Base-by-base conservation (phyloP, 2,113 vertebrate species). In the Festucalex cinctus region DNA sequence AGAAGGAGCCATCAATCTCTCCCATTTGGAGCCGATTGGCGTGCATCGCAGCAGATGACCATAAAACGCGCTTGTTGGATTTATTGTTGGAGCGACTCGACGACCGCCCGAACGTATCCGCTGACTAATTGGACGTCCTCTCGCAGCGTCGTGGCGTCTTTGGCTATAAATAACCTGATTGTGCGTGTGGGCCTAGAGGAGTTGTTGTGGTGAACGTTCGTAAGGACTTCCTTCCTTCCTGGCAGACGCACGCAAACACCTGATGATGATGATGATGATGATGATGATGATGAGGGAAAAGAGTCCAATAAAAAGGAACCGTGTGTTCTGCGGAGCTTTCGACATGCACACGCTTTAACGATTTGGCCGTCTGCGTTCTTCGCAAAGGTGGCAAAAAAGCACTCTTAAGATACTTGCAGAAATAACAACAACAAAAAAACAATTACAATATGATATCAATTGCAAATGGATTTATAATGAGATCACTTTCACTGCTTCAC, bases 181-280 rank as follows among this genome's bases (percentile, higher is more conserved):
- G 43, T 70, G 74, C 66, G 77, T 78, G 86, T 78, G 82, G 83
- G 82, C 81, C n/a, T n/a, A n/a, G 67, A 65, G 85, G 88, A 90
- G 88, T 86, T 87, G 84, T 85, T 83, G 82, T 85, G 78, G 73
- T 86, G 69, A 74, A 84, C 78, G 79, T 89, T 88, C 88, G 86
- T 89, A 86, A 88, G 86, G 80, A 89, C 88, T 91, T 91, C 89
- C 90, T 91, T 91, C 89, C 90, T 91, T 91, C 87, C 89, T 88
- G 76, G 83, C 89, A 90, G 88, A 89, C 88, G 86, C 71, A 85
- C 81, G 88, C 83, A 83, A 90, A 89, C 89, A 86, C 84, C 88
- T 88, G 86, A 88, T 87, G 86, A 83, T 78, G n/a, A n/a, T n/a
- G n/a, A n/a, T n/a, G n/a, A n/a, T n/a, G n/a, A n/a, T n/a, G n/a